These are phyloP conservation scores for Brachypodius melanocephalos DNA, from an alignment of 2,113 vertebrate species.

Conservation along the genomic window DNA sequence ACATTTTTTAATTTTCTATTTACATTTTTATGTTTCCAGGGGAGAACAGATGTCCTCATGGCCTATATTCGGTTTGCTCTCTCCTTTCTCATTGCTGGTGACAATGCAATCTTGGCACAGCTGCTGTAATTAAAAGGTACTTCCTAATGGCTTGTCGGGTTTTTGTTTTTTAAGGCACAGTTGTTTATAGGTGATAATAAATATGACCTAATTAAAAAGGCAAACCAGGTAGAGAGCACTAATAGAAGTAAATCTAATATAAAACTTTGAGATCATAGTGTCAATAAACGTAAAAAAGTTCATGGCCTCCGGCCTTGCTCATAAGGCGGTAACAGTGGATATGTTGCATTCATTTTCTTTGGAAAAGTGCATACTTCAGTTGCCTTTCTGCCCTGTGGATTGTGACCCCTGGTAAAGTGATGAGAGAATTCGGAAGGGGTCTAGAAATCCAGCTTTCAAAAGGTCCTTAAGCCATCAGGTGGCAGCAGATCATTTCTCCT, in stretches of 20 bases:
- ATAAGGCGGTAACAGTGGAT: background rate
- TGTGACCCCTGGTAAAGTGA: background rate
- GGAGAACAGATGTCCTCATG: conserved; percentile 85
- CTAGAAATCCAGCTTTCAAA: background rate
- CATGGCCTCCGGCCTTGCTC: background rate
- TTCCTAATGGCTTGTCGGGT: background rate
- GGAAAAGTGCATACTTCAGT: background rate
- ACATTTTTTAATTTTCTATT: background rate
- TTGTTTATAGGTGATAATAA: too few species aligned
- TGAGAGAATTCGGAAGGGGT: background rate
- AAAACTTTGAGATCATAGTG: background rate
- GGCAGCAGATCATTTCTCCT: background rate
- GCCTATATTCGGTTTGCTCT: conserved; percentile 90
- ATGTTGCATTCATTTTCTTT: background rate
- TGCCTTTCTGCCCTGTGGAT: background rate
- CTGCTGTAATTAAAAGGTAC: conserved; percentile 92
- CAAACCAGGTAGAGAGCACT: background rate
- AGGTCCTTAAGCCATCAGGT: background rate
- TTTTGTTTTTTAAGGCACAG: background rate
- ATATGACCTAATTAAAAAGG: background rate
- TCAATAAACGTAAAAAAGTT: background rate
- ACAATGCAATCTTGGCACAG: conserved; percentile 79
- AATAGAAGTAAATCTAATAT: background rate
- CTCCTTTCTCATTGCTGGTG: conserved; percentile 90
- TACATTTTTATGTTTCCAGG: conserved; percentile 67